Evolutionary conservation across 1,140 invertebrate genomes (phyloP), one percentile per base, ranked within the genome.

Genomic region (Drosophila virilis): DNA sequence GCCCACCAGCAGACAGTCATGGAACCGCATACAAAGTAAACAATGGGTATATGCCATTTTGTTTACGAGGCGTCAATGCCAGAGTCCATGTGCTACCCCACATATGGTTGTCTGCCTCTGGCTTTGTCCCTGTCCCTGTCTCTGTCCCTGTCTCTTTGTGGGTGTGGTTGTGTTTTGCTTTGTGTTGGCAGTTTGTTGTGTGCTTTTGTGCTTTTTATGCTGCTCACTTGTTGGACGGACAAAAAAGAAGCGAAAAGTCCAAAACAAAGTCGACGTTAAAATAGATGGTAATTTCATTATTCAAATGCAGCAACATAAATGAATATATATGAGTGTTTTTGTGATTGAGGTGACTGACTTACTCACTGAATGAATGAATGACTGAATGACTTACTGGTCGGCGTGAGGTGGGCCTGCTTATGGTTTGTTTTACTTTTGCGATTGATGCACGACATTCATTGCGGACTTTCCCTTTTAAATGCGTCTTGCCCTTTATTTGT

Each of bases 201-300:
- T 52, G 22, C 74, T 57, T 78, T 75, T 86, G 75, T 82, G 46
- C 54, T 72, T 66, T 78, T 70, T 68, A 65, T 70, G 77, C 55
- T 52, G 54, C 37, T 66, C 68, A 75, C 66, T 73, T 75, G 69
- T 60, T 46, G 61, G 61, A n/a, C 50, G 10, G 17, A 42, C 12
- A 60, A 52, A 72, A 64, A 77, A 60, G 40, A 55, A 67, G 37
- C 22, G 66, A 59, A 35, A 38, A 60, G 46, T 58, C 52, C 57
- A 67, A 67, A 71, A 73, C 51, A 65, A 58, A 75, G 52, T 71
- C 51, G 51, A 54, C 37, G 46, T n/a, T 68, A 62, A 88, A 74
- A 77, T 70, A 71, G 68, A 58, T 78, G 71, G 70, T 90, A 89
- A 89, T 89, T 89, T 84, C 80, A 89, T 89, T 89, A 89, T 84